Base-by-base conservation (phyloP, 2,113 vertebrate genomes). In the Entelurus aequoreus region DNA sequence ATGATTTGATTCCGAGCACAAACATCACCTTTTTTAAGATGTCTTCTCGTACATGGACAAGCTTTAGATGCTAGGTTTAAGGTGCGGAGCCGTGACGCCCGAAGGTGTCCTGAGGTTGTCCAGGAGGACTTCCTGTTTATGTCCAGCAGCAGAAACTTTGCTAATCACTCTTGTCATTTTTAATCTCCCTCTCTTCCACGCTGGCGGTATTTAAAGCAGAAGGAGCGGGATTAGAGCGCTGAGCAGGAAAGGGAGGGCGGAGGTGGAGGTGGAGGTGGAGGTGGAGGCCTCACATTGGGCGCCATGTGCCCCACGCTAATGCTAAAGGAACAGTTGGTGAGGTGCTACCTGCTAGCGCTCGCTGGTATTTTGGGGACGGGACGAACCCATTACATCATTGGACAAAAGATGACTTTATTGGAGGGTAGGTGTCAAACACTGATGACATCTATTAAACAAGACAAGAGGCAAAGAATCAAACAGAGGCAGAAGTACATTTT, bases 131-230 rank as follows among this genome's bases (percentile, higher is more conserved):
- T 74, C 66, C 15, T 69, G 47, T 54, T 63, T 55, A 68, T 62
- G 75, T 84, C 73, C 76, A 66, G 59, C 69, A 75, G 70, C 67
- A 59, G 54, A 46, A 28, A 47, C 46, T 73, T 68, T 72, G 50
- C 86, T 87, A 88, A 88, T 88, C 84, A 79, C 78, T 83, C 72
- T 63, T 85, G 86, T 85, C 83, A 71, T 86, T 85, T 86, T 85
- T 87, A 87, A 88, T 87, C 84, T 82, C 63, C 71, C 78, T 81
- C 78, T 57, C 48, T 28, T 82, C 77, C 76, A 75, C 75, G 69
- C 69, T 8, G 62, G 52, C 72, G 59, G 69, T 85, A 88, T 86
- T 87, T 88, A 84, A 85, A 85, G 84, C 78, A 81, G 68, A 57
- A 16, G 68, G 65, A 78, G 62, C 55, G 11, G 80, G 84, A 88